A percentile compares a stretch with the other conserved stretches of the same genome.
Evolutionary conservation across 2,797 vertebrate genomes (phyloP).

Genomic region (Sus cebifrons): DNA sequence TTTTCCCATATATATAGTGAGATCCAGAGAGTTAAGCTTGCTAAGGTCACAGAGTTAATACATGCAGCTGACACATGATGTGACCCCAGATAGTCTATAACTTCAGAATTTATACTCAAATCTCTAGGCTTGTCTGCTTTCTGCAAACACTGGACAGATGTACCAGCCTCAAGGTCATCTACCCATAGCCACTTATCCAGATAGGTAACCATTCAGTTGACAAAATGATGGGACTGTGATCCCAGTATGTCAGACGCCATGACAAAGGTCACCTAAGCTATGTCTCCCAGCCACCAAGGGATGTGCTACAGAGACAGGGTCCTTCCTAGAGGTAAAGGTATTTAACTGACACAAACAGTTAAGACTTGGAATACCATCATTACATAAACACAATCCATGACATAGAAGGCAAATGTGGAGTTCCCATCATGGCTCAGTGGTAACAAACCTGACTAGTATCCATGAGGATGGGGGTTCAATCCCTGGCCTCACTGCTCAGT

Average conservation of each 20-base stretch:
- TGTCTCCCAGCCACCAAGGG: background rate
- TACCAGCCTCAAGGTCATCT: background rate
- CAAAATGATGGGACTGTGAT: background rate
- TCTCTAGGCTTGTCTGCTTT: background rate
- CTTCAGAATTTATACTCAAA: background rate
- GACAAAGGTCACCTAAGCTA: background rate
- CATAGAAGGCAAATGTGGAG: background rate
- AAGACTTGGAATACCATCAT: background rate
- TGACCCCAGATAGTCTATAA: background rate
- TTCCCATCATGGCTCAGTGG: no score
- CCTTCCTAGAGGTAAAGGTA: background rate
- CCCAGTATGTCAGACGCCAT: background rate
- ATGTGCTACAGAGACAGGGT: background rate
- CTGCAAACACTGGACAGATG: background rate
- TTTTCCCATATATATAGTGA: background rate
- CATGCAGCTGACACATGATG: background rate
- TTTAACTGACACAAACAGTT: background rate
- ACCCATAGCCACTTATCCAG: background rate
- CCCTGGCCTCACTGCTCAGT: no score
- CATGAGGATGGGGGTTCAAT: no score
- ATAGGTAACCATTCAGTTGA: background rate
- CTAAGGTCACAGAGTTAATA: background rate
- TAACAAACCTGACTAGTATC: no score
- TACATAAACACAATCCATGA: conserved; percentile 6
- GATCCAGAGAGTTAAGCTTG: background rate